Evolutionary conservation across 2,888 invertebrate genomes (phyloP).

Genomic region (Hedya salicella): DNA sequence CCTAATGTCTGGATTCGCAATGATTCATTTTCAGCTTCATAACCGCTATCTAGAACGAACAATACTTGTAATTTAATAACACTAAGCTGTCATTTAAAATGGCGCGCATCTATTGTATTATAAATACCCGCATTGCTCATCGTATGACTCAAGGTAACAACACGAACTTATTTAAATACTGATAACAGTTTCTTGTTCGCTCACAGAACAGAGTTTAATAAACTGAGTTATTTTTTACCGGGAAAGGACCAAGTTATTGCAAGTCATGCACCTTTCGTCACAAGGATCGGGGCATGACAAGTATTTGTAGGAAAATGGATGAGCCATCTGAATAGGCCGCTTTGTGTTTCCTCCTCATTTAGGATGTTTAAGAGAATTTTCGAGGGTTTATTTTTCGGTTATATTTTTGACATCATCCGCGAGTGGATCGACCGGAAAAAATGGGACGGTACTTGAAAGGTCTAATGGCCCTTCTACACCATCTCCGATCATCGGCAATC

Average conservation of each 20-base stretch:
- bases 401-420: neutral
- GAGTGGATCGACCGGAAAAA: neutral
- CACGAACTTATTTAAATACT: conserved; percentile 18
- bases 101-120: conserved; percentile 3
- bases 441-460: neutral
- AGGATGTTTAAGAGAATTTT: conserved; percentile 6
- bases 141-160: neutral
- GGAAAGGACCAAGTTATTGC: conserved; percentile 37
- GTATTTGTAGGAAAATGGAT: conserved; percentile 26
- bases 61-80: neutral
- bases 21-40: neutral
- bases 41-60: neutral
- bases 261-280: conserved; percentile 37
- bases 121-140: conserved; percentile 17
- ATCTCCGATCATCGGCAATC: no score
- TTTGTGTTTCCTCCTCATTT: conserved; percentile 15
- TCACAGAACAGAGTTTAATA: no score
- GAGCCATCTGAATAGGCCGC: conserved; percentile 15
- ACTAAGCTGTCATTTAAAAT: neutral
- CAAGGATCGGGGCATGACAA: neutral
- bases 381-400: conserved; percentile 1
- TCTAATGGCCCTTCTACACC: no score
- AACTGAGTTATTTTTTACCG: conserved; percentile 4
- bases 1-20: neutral
- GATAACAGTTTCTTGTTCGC: conserved; percentile 9